These are phyloP conservation scores for Poecilia picta DNA, from an alignment of 2,797 vertebrate genomes.

Conservation along the genomic window DNA sequence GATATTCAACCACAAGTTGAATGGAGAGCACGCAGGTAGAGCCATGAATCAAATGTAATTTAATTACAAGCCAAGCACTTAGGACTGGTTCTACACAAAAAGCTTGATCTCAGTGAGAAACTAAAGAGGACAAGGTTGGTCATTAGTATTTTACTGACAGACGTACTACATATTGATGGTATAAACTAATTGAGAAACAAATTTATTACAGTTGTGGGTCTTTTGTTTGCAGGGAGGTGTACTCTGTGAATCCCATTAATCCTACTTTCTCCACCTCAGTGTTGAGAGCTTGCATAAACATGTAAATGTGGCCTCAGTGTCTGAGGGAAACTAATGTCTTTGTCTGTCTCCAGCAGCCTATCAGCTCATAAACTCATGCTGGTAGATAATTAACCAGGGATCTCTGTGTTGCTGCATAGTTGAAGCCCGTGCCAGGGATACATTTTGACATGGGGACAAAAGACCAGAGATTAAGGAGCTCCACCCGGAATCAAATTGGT, in stretches of 20 bases:
- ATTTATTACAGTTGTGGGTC: background rate
- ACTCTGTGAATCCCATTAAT: conserved; percentile 46
- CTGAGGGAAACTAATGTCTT: conserved; percentile 23
- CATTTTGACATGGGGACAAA: conserved; percentile 53
- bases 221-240: conserved; percentile 7
- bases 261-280: conserved; percentile 38
- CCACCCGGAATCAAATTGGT: conserved; percentile 48
- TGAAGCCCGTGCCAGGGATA: conserved; percentile 28
- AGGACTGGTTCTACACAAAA: background rate
- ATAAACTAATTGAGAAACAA: background rate
- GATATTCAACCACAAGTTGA: background rate
- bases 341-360: conserved; percentile 16
- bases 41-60: background rate
- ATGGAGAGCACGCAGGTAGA: background rate
- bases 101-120: background rate
- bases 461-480: conserved; percentile 49
- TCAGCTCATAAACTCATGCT: conserved; percentile 21
- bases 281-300: conserved; percentile 38
- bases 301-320: conserved; percentile 37
- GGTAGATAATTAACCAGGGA: conserved; percentile 62
- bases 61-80: background rate
- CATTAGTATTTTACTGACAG: background rate
- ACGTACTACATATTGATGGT: background rate
- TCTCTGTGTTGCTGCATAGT: conserved; percentile 31
- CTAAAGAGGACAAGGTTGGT: background rate